Conservation (phyloP, 2,797 vertebrate species). For the Chaetodon trifasciatus region DNA sequence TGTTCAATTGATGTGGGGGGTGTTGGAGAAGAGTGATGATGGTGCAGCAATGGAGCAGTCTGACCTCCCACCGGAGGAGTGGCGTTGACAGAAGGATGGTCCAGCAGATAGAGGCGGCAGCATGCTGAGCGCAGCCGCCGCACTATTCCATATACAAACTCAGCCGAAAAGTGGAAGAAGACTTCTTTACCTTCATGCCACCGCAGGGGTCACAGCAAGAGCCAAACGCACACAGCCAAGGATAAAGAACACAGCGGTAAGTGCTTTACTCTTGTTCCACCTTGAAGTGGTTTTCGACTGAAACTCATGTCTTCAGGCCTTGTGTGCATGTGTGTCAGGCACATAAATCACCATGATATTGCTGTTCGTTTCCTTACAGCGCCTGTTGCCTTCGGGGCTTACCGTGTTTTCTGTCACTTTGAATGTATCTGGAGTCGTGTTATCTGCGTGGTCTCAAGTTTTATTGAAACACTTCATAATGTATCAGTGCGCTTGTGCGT, state of each 20-base stretch:
- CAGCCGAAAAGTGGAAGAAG: slow-evolving; percentile 24
- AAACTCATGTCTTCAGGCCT: not conserved
- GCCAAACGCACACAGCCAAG: slow-evolving; percentile 29
- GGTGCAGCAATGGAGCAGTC: slow-evolving; percentile 29
- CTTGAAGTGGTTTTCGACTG: not conserved
- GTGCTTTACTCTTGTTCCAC: slow-evolving; percentile 15
- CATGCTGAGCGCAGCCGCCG: slow-evolving; percentile 51
- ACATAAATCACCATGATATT: not conserved
- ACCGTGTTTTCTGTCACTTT: not conserved
- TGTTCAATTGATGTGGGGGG: not conserved
- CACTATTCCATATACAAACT: slow-evolving; percentile 50
- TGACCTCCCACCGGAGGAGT: slow-evolving; percentile 83
- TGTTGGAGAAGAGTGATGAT: not conserved
- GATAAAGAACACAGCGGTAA: slow-evolving; percentile 39
- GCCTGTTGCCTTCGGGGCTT: not conserved
- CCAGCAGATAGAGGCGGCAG: slow-evolving; percentile 76
- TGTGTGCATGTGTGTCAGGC: slow-evolving; percentile 1
- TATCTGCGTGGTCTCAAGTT: not conserved
- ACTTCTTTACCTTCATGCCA: slow-evolving; percentile 57
- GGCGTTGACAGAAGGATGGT: slow-evolving; percentile 80
- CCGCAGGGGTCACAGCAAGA: slow-evolving; percentile 34
- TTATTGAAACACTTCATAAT: not conserved
- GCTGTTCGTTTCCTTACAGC: not conserved
- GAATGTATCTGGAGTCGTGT: not conserved
- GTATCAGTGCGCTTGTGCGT: slow-evolving; percentile 31